These are phyloP conservation scores for Sphecodes monilicornis DNA, from an alignment of 2,888 invertebrate genomes.

Conservation along the genomic window DNA sequence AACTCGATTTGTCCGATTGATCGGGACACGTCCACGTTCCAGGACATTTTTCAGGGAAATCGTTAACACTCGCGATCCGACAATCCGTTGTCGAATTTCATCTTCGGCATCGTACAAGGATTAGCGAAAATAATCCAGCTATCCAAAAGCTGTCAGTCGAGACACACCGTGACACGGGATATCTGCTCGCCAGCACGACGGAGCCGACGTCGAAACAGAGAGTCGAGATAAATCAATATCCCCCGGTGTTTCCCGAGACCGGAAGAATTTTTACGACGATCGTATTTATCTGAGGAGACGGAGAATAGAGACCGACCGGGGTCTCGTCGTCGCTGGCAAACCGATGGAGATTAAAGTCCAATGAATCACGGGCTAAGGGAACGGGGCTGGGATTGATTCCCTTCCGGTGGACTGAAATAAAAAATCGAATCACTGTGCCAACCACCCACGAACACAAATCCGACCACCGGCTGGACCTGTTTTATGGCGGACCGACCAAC, in stretches of 20 bases:
- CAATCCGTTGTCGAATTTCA: background rate
- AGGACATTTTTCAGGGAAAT: background rate
- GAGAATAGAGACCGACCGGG: slow-evolving; percentile 1
- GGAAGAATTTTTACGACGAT: slow-evolving; percentile 25
- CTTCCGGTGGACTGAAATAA: slow-evolving; percentile 38
- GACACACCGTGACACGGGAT: background rate
- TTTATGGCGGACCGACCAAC: slow-evolving; percentile 12
- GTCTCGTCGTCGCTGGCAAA: slow-evolving; percentile 12
- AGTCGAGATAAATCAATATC: slow-evolving; percentile 42
- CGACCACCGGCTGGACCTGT: background rate
- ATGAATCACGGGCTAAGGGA: slow-evolving; percentile 54
- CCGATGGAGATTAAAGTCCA: slow-evolving; percentile 68
- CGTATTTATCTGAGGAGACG: slow-evolving; percentile 23
- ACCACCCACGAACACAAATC: slow-evolving; percentile 21
- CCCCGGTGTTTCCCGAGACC: background rate
- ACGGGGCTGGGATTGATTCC: slow-evolving; percentile 3
- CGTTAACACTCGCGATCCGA: slow-evolving; percentile 5
- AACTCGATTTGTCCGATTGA: slow-evolving; percentile 18
- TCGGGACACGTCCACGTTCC: slow-evolving; percentile 5
- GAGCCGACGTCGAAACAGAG: slow-evolving; percentile 17
- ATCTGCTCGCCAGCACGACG: slow-evolving; percentile 5
- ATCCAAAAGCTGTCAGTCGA: background rate
- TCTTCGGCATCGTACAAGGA: background rate
- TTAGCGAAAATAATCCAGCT: background rate
- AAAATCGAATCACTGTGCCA: slow-evolving; percentile 50